Base-by-base conservation (phyloP, 2,797 vertebrate species). In the Sebastes iracundus region DNA sequence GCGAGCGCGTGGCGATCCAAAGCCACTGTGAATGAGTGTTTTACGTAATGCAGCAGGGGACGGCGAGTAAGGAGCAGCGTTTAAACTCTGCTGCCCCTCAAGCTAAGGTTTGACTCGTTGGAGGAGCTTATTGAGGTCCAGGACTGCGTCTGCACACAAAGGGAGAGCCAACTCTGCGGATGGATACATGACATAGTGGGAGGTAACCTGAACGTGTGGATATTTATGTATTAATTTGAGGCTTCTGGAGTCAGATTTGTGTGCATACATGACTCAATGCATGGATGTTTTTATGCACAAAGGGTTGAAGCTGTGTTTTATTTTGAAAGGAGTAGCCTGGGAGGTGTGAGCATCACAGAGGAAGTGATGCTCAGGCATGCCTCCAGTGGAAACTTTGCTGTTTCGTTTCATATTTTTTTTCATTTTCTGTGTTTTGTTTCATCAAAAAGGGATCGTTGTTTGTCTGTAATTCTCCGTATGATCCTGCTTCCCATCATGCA, bases 101-200 rank as follows among this genome's bases (percentile, higher is more conserved):
- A 75, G 84, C 71, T 55, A 64, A 78, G 81, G 80, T 81, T 80
- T 86, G 75, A 55, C 68, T 80, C 58, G 59, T 64, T 81, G 85
- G 75, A 81, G 84, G 68, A 80, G 83, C 82, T 83, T 6, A 52
- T 71, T 77, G 68, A 77, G 81, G 77, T 88, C 84, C 85, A 75
- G 79, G 86, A 88, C 74, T 82, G 87, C 83, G 32, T 79, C 84
- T 73, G 72, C 77, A 90, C 90, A 91, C 85, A 90, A 90, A 92
- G 87, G 76, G 22, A 80, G 83, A 88, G 64, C 28, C 79, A 65
- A 83, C 87, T 72, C 87, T 72, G 87, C 67, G 42, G 75, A 76
- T 76, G 91, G 87, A 91, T 69, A 30, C 77, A 68, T 86, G 68
- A 87, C 84, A 84, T 85, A 88, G 88, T 77, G 83, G 84, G 89